Conservation (phyloP, 2,888 invertebrate species). For the Spilarctia lutea region DNA sequence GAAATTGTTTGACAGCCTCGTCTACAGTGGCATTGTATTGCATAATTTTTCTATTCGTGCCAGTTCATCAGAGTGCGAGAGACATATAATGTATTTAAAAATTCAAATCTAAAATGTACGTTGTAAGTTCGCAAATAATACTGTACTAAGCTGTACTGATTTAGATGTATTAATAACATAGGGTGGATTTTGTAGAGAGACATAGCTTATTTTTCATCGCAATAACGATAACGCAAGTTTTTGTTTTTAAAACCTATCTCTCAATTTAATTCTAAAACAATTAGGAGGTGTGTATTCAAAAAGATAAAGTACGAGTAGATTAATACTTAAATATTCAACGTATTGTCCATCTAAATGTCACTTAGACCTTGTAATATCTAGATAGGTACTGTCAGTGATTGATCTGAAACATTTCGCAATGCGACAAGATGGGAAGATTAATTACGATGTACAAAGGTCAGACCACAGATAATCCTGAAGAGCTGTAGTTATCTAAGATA, state of each 20-base stretch:
- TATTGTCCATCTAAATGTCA: not conserved
- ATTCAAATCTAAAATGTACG: too few relatives aligned
- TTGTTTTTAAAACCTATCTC: not conserved
- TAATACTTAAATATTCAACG: not conserved
- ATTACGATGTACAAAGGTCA: constrained; percentile 11
- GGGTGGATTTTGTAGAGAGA: too few relatives aligned
- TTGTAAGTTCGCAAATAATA: too few relatives aligned
- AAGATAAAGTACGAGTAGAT: not conserved
- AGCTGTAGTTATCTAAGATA: not conserved
- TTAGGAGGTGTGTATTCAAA: not conserved
- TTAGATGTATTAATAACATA: too few relatives aligned
- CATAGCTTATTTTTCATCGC: too few relatives aligned
- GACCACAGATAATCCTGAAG: not conserved
- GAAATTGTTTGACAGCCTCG: too few relatives aligned
- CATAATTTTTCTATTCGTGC: too few relatives aligned
- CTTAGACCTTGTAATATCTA: not conserved
- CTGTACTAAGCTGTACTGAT: too few relatives aligned
- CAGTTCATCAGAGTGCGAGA: too few relatives aligned
- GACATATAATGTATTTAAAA: too few relatives aligned
- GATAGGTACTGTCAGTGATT: constrained; percentile 4
- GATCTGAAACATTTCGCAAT: constrained; percentile 6
- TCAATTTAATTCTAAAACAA: too few relatives aligned
- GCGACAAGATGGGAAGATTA: constrained; percentile 15
- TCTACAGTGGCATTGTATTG: too few relatives aligned
- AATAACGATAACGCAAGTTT: not conserved